phyloP scores from a whole-genome alignment of 2,797 vertebrate species.

The Spea hammondii region DNA sequence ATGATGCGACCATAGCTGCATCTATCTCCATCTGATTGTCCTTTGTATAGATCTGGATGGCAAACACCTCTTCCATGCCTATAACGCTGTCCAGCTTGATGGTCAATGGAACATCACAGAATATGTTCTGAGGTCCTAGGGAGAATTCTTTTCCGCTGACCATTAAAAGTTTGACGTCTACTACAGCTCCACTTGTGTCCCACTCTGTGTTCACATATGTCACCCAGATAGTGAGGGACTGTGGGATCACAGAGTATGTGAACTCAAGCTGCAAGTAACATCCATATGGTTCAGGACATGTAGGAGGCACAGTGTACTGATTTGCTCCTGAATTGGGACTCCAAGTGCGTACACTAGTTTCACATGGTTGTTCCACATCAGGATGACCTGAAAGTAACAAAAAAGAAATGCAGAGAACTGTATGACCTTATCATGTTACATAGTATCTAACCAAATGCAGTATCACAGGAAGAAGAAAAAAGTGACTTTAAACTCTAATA shows the following conservation, averaged over 20 bases:
- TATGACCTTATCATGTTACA: no score
- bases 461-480: no score
- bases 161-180: slow-evolving; percentile 87
- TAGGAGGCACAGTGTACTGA: slow-evolving; percentile 77
- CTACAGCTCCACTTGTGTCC: slow-evolving; percentile 85
- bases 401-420: no score
- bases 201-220: slow-evolving; percentile 89
- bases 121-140: slow-evolving; percentile 87
- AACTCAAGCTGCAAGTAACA: slow-evolving; percentile 96
- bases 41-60: slow-evolving; percentile 93
- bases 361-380: slow-evolving; percentile 94
- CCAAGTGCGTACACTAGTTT: slow-evolving; percentile 95
- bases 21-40: slow-evolving; percentile 96
- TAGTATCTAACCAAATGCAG: no score
- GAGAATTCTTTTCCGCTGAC: slow-evolving; percentile 85
- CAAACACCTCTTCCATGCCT: slow-evolving; percentile 80
- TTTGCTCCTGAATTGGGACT: slow-evolving; percentile 86
- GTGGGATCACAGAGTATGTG: slow-evolving; percentile 79
- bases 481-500: no score
- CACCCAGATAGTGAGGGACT: slow-evolving; percentile 92
- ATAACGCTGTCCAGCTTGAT: slow-evolving; percentile 78
- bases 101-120: slow-evolving; percentile 91
- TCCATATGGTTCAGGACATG: slow-evolving; percentile 87
- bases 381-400: slow-evolving; percentile 76
- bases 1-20: slow-evolving; percentile 87